A percentile compares a stretch with the other conserved stretches of the same genome.
Conservation (phyloP, 2,113 vertebrate genomes). For the Ptyas mucosa region DNA sequence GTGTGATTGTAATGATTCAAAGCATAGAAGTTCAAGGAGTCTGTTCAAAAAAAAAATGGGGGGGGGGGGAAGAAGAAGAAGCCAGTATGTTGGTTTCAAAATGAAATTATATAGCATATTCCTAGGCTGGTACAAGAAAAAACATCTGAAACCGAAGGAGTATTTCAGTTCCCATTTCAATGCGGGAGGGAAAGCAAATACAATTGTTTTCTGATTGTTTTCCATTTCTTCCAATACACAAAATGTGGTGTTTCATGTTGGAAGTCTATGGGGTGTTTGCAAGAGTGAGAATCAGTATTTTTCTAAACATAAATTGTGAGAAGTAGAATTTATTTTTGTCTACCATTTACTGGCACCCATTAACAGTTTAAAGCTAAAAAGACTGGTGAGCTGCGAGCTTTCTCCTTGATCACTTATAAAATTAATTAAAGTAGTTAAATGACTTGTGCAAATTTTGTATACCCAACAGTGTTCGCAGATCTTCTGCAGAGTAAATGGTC, state of each 20-base stretch:
- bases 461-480: neutral
- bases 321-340: neutral
- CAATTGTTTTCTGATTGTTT: constrained; percentile 38
- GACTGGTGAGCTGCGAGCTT: neutral
- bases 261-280: constrained; percentile 39
- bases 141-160: constrained; percentile 27
- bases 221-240: constrained; percentile 40
- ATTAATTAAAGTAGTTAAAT: neutral
- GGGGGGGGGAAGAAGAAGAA: neutral
- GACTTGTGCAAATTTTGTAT: neutral
- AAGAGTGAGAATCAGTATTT: constrained; percentile 2
- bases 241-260: constrained; percentile 14
- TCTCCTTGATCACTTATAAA: neutral
- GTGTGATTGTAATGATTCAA: constrained; percentile 39
- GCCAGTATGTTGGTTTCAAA: constrained; percentile 44
- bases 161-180: constrained; percentile 24
- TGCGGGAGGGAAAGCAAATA: constrained; percentile 12
- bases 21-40: constrained; percentile 30
- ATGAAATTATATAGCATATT: constrained; percentile 49
- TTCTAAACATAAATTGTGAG: constrained; percentile 23
- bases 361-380: neutral
- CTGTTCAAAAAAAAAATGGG: constrained; percentile 25
- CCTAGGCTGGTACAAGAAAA: constrained; percentile 38
- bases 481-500: neutral
- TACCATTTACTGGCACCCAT: neutral